Evolutionary conservation across 2,888 invertebrate genomes (phyloP).

Genomic region (Phengaris alcon): DNA sequence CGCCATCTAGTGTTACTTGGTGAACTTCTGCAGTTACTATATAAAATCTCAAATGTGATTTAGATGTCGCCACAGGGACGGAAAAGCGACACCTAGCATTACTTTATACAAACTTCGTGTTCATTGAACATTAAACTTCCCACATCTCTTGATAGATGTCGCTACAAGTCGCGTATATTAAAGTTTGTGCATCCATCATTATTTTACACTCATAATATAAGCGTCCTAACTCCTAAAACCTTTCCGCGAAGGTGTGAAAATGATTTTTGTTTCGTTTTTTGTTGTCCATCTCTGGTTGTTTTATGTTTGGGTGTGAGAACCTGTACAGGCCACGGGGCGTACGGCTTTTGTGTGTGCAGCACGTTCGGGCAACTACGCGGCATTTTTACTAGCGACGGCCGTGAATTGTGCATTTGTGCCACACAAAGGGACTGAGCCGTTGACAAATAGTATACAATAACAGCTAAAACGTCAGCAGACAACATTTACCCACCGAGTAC

Average conservation of each 20-base stretch:
- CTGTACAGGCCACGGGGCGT: slow-evolving; percentile 37
- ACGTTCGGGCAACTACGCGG: slow-evolving; percentile 33
- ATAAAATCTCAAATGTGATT: not conserved
- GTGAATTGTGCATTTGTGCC: slow-evolving; percentile 33
- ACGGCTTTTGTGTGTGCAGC: too few species aligned
- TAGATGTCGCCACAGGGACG: not conserved
- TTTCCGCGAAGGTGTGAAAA: slow-evolving; percentile 77
- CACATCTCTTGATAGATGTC: slow-evolving; percentile 51
- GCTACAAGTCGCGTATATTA: slow-evolving; percentile 43
- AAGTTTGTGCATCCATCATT: slow-evolving; percentile 65
- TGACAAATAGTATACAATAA: slow-evolving; percentile 11
- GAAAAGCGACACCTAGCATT: not conserved
- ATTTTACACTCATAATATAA: slow-evolving; percentile 73
- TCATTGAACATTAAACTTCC: not conserved
- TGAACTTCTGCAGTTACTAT: not conserved
- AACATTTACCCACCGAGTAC: not conserved
- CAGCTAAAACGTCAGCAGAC: not conserved
- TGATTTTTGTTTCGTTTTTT: slow-evolving; percentile 63
- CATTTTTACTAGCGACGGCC: slow-evolving; percentile 32
- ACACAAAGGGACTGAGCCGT: not conserved
- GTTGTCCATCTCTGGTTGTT: slow-evolving; percentile 45
- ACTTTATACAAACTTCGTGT: not conserved
- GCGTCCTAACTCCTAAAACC: slow-evolving; percentile 59
- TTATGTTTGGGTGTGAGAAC: slow-evolving; percentile 68
- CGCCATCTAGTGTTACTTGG: not conserved